A percentile compares a stretch with the other conserved stretches of the same genome.
Evolutionary conservation across 2,113 vertebrate species (phyloP).

Genomic region (Mastomys natalensis): DNA sequence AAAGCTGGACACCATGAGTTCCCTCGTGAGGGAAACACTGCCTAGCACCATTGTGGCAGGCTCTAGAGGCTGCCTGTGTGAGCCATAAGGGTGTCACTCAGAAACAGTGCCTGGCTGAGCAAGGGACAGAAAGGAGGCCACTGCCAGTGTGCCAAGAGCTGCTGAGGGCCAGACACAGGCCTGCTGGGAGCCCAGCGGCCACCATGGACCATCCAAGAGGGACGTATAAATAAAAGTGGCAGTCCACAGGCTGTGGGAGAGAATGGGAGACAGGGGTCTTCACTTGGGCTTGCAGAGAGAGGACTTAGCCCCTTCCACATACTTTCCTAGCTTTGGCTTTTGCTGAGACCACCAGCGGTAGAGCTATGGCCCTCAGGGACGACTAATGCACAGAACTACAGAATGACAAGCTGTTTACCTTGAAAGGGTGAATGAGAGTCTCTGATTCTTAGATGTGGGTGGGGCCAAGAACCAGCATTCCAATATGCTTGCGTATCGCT

Average conservation of each 20-base stretch:
- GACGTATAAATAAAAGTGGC: not conserved
- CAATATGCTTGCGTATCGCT: accelerated
- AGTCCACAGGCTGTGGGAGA: not conserved
- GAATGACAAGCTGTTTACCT: not conserved
- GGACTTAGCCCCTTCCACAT: not conserved
- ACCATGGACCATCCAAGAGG: not conserved
- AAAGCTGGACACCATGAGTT: not conserved
- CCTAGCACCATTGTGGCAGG: accelerated
- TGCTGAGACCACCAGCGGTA: not conserved
- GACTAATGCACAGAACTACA: not conserved
- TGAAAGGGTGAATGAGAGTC: not conserved
- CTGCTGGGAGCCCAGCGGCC: not conserved
- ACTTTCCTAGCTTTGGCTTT: too few species aligned
- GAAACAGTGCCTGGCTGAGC: accelerated
- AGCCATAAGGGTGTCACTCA: accelerated
- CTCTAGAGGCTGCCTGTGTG: not conserved
- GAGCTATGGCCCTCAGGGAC: not conserved
- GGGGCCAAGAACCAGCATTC: not conserved
- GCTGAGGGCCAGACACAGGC: not conserved
- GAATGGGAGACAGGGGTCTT: not conserved
- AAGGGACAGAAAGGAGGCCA: not conserved
- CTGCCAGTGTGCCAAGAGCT: too few species aligned
- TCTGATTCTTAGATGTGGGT: not conserved
- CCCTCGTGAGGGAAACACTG: accelerated
- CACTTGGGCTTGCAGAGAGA: not conserved